Base-by-base conservation (phyloP, 2,888 invertebrate genomes). In the Lepidocyrtoides sp. region DNA sequence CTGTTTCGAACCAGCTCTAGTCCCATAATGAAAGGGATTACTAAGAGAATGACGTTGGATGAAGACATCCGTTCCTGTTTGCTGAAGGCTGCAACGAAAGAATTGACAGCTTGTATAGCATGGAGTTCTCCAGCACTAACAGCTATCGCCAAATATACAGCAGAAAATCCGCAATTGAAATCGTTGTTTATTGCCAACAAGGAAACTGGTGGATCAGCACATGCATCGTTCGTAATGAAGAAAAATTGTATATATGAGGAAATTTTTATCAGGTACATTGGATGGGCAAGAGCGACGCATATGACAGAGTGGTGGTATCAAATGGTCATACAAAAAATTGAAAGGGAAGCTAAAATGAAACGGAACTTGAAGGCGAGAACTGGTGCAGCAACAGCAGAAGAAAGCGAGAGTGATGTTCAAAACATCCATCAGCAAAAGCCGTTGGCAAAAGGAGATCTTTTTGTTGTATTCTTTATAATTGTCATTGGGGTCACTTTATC, bases 11-110 rank as follows among this genome's bases (percentile, higher is more conserved):
- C 41, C 0, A 84, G 69, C 17, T 32, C 57, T 23, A 87, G 29
- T 72, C 83, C 87, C 1, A 48, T 84, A 0, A 84, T 92, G 10
- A 23, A 72, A 17, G 44, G 32, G 0, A 90, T 92, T 26, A 41
- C 63, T 14, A 69, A 14, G 26, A 60, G 88, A 29, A 57, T 92
- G 79, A 51, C 41, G 17, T 20, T 87, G n/a, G 60, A 57, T 0
- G 0, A 0, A 5, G 51, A 79, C 8, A 7, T 29, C 1, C 36
- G 10, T 8, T 12, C 54, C 2, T 87, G 87, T 36, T 12, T 87
- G 0, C n/a, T 54, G 14, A 29, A 32, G 12, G 85, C 85, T 0
- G 32, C 85, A 36, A 36, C 36, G 7, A 7, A 36, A 36, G 36
- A 36, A 36, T 7, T 36, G 7, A 36, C 36, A 2, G 36, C 7